Evolutionary conservation across 2,113 vertebrate species (phyloP), one percentile per base, ranked within the genome.

Genomic region (Amblyornis subalaris): DNA sequence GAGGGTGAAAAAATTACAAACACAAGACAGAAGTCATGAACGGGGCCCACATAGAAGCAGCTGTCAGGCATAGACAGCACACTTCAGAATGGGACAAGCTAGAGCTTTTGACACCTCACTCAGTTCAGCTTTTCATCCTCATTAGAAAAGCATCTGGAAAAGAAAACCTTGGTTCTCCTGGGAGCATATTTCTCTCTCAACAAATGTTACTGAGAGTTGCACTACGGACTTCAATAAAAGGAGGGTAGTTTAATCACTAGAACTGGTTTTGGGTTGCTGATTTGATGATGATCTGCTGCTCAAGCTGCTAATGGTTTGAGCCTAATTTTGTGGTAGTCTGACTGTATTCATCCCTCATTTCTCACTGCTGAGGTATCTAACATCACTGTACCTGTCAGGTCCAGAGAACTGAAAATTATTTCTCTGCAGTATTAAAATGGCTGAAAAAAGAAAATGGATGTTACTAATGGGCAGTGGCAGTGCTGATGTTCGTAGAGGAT

Each of bases 141-240:
- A 29, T 71, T 90, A 58, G 65, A 86, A 74, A 19, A 65, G 28
- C 14, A 89, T 36, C 77, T 69, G 58, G 77, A 72, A 78, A 80
- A 62, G 35, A 38, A 90, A 87, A 65, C 35, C 25, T 85, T 53
- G 6, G 0, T 14, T 84, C 73, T 50, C 65, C 66, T 31, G 50
- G 54, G 65, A 75, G 17, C 35, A 50, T 36, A 72, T 65, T 50
- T 61, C 58, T 29, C 65, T 89, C 70, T 91, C 42, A 81, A 42
- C 19, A 78, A 69, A 61, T 3, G 10, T n/a, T 35, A 82, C 22
- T 2, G 1, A 31, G 40, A 88, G 33, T 16, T 45, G 36, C 18
- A 40, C 44, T 79, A 7, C 0, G 70, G 33, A 74, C 0, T 0
- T 44, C 19, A 10, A 42, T 61, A 67, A 69, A 74, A 89, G 14